These are phyloP conservation scores for Scolopax mira DNA, from an alignment of 2,113 vertebrate genomes.

Conservation along the genomic window DNA sequence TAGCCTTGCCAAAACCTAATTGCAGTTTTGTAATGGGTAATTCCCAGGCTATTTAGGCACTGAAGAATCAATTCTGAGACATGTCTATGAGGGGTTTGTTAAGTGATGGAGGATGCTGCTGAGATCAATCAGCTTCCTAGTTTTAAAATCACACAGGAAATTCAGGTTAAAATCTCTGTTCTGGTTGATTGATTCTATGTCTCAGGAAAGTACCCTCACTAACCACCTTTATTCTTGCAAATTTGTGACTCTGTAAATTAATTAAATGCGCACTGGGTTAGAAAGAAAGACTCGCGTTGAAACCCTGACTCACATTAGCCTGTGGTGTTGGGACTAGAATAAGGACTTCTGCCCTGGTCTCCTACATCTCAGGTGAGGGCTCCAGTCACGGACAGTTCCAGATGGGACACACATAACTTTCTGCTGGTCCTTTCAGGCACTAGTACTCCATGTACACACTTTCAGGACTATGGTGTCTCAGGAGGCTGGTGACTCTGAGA, in stretches of 20 bases:
- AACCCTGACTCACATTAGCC: background rate
- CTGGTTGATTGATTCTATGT: slow-evolving; percentile 11
- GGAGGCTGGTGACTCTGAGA: too few species aligned
- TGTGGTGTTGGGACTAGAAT: background rate
- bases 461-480: too few species aligned
- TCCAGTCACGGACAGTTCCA: background rate
- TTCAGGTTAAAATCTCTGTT: slow-evolving; percentile 22
- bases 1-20: slow-evolving; percentile 59
- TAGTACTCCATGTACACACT: background rate
- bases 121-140: slow-evolving; percentile 48
- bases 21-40: slow-evolving; percentile 49
- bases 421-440: background rate
- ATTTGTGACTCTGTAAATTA: background rate
- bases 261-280: background rate
- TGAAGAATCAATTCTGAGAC: slow-evolving; percentile 48
- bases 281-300: background rate
- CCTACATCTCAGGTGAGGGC: background rate
- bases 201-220: background rate
- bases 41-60: slow-evolving; percentile 45
- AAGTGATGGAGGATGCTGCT: slow-evolving; percentile 24
- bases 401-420: background rate
- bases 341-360: background rate
- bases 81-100: slow-evolving; percentile 19
- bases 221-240: slow-evolving; percentile 9
- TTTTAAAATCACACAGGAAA: slow-evolving; percentile 51